Conservation (phyloP, 1,140 invertebrate species). For the Zeugodacus cucurbitae region DNA sequence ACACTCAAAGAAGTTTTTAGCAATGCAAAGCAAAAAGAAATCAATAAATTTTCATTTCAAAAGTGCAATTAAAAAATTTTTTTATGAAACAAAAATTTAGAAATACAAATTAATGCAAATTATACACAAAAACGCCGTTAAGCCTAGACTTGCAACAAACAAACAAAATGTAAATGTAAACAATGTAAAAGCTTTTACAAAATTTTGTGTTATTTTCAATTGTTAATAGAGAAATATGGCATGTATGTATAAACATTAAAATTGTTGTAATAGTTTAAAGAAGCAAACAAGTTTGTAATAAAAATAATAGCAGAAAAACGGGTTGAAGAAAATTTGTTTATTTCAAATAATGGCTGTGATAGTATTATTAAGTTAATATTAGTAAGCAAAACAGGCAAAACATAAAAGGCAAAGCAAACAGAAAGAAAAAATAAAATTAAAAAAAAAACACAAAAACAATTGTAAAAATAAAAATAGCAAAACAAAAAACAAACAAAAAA, state of each 20-base stretch:
- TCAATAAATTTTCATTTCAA: background rate
- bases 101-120: background rate
- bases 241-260: background rate
- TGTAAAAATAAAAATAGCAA: conserved; percentile 15
- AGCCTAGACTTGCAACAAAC: conserved; percentile 13
- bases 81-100: background rate
- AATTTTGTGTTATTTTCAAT: background rate
- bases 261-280: background rate
- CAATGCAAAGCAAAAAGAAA: background rate
- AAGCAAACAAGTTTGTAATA: background rate
- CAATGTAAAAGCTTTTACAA: background rate
- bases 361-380: conserved; percentile 44
- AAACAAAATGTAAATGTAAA: background rate
- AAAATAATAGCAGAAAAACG: background rate
- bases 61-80: conserved; percentile 7
- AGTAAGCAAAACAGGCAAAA: conserved; percentile 24
- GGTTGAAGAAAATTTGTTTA: conserved; percentile 42
- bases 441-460: conserved; percentile 29
- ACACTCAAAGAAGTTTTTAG: background rate
- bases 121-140: background rate
- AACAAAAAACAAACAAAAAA: background rate
- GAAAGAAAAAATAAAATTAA: conserved; percentile 19
- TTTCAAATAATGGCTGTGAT: conserved; percentile 47
- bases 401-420: background rate
- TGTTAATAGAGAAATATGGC: background rate